Evolutionary conservation across 2,888 invertebrate genomes (phyloP), one percentile per base, ranked within the genome.

Genomic region (Conistra vaccinii): DNA sequence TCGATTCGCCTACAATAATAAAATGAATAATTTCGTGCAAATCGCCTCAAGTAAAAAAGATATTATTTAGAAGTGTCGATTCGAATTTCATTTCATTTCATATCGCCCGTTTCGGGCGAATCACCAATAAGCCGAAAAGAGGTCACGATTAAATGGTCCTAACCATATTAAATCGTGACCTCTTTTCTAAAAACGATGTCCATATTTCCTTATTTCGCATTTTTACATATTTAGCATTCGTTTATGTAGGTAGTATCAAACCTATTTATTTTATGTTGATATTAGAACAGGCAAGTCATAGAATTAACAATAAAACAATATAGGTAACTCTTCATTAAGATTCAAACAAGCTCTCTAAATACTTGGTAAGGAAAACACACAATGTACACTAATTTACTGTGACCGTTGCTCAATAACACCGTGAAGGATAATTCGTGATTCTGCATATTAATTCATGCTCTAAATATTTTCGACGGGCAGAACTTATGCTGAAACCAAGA

Each of bases 401-500:
- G 62, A 77, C 65, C 45, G 20, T 82, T 73, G n/a, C 73, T 72
- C 72, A 85, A 85, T 68, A 76, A 26, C 60, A 76, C 67, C 32
- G 69, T 84, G 78, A 81, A 84, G 85, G 81, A 55, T 73, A 68
- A 58, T 48, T 45, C 39, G 70, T 73, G 66, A 73, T 45, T 55
- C 76, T 74, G 69, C 29, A 77, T 80, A 63, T 66, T 48, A 74
- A 81, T 73, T 76, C 82, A 80, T 86, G 83, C 85, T 80, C 78
- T 85, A 78, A 80, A 85, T 83, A 78, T 61, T 66, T 58, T 65
- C 10, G 42, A 65, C 63, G 3, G 60, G 32, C 32, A 72, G 68
- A 60, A 78, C 51, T 29, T 60, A 60, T 60, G 55, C 69, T 62
- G 60, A 69, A 78, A 82, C 51, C 2, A 29, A 72, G 14, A 74